Percentiles rank a stretch among this genome's conserved stretches.
Conservation (phyloP, 2,797 vertebrate genomes). For the Aulostomus chinensis region DNA sequence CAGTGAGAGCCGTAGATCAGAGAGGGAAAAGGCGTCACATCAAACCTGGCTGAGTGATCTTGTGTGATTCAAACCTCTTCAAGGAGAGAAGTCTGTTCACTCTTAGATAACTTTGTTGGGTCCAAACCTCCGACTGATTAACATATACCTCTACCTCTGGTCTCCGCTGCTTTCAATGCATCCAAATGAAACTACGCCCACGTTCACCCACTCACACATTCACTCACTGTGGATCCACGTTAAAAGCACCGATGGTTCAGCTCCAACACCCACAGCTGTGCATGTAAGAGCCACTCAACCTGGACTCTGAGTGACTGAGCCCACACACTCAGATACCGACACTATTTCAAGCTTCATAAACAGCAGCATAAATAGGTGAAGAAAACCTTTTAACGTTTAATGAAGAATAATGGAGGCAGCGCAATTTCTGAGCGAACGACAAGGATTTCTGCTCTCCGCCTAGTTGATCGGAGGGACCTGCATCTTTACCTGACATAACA, state of each 20-base stretch:
- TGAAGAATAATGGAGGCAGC: conserved; percentile 22
- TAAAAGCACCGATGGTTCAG: conserved; percentile 63
- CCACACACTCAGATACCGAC: conserved; percentile 49
- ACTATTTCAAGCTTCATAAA: conserved; percentile 52
- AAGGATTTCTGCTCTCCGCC: background rate
- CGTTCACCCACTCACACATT: conserved; percentile 45
- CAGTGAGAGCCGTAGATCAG: conserved; percentile 36
- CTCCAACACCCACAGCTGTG: conserved; percentile 63
- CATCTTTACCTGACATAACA: background rate
- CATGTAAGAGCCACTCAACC: conserved; percentile 64
- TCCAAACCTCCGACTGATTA: conserved; percentile 1
- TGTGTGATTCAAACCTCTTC: conserved; percentile 28
- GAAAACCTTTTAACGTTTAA: conserved; percentile 28
- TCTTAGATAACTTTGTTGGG: background rate
- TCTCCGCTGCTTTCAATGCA: conserved; percentile 4
- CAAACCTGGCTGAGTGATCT: conserved; percentile 21
- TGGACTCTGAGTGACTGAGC: conserved; percentile 44
- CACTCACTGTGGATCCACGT: conserved; percentile 26
- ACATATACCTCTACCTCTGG: conserved; percentile 6
- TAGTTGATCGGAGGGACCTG: no score
- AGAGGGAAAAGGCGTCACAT: conserved; percentile 31
- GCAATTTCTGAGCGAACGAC: conserved; percentile 4
- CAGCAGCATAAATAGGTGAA: conserved; percentile 25
- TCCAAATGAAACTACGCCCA: conserved; percentile 27
- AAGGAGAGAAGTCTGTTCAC: conserved; percentile 10